Base-by-base conservation (phyloP, 1,140 invertebrate species). In the Paracyclopina nana region DNA sequence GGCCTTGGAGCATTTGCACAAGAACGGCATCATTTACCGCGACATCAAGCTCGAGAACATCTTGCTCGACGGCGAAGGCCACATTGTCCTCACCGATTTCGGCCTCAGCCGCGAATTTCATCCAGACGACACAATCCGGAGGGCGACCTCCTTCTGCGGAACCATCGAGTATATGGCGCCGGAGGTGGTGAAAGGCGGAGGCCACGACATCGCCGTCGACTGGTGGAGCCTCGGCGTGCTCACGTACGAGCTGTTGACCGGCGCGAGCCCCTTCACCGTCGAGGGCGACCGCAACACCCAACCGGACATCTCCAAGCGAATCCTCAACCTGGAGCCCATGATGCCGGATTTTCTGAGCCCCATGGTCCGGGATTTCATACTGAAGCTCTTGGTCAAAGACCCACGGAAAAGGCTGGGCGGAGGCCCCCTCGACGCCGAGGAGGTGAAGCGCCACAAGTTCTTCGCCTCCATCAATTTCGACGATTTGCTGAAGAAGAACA, bases 191-290 rank as follows among this genome's bases (percentile, higher is more conserved):
- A 68, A 77, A 55, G 80, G 80, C 42, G 78, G 79, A 49, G 74
- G 72, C 34, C 72, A 75, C 46, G 86, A 86, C 26, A 86, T 92
- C 83, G 82, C 84, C 55, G 88, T 92, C 2, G 90, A 95, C 67
- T 96, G 90, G 88, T 95, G 88, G 88, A 88, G 85, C 45, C 78
- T 96, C 0, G 90, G 90, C n/a, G 88, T 96, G 0, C 67, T 97
- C 12, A 87, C 84, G 0, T 96, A 91, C 70, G 91, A 97, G 68
- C 72, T 97, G 6, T 65, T 97, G n/a, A 95, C 88, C 1, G 90
- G 91, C 20, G 85, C 85, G 2, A 94, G 88, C 0, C 91, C 91
- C n/a, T 97, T 96, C 64, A 92, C 88, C 5, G 80, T 91, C 1
- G 85, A 92, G 56, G 85, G 86, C 24, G 82, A 87, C 60, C 78